Conservation (phyloP, 1,140 invertebrate genomes). For the Macrocentrus cingulum region DNA sequence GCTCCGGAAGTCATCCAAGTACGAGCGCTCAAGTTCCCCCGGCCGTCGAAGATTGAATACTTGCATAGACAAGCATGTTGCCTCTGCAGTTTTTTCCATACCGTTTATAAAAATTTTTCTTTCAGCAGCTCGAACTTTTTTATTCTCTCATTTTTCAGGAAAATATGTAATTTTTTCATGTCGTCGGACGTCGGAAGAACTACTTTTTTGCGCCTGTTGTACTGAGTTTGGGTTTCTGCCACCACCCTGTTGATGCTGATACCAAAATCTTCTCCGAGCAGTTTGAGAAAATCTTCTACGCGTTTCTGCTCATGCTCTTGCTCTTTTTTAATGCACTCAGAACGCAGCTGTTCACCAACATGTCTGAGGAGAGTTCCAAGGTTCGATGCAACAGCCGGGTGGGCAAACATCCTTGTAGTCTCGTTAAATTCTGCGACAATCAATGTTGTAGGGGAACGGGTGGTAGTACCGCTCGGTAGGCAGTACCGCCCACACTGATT, state of each 20-base stretch:
- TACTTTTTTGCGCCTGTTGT: slow-evolving; percentile 18
- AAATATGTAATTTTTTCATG: slow-evolving; percentile 19
- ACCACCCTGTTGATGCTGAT: slow-evolving; percentile 16
- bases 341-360: too few species aligned
- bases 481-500: too few species aligned
- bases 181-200: slow-evolving; percentile 20
- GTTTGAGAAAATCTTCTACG: slow-evolving; percentile 25
- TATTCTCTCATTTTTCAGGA: not conserved
- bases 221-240: slow-evolving; percentile 17
- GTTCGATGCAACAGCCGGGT: too few species aligned
- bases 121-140: too few species aligned
- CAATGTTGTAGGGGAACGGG: too few species aligned
- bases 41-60: slow-evolving; percentile 24
- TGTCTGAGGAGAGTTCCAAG: too few species aligned
- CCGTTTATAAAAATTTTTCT: not conserved
- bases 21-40: slow-evolving; percentile 25
- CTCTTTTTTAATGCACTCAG: too few species aligned
- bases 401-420: too few species aligned
- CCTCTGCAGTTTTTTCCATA: slow-evolving; percentile 13
- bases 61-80: slow-evolving; percentile 19
- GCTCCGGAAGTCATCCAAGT: slow-evolving; percentile 18
- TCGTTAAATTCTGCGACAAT: too few species aligned
- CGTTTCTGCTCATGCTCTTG: too few species aligned
- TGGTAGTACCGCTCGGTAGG: too few species aligned
- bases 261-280: slow-evolving; percentile 17